Conservation (phyloP, 2,888 invertebrate genomes). For the Junonia oenone region DNA sequence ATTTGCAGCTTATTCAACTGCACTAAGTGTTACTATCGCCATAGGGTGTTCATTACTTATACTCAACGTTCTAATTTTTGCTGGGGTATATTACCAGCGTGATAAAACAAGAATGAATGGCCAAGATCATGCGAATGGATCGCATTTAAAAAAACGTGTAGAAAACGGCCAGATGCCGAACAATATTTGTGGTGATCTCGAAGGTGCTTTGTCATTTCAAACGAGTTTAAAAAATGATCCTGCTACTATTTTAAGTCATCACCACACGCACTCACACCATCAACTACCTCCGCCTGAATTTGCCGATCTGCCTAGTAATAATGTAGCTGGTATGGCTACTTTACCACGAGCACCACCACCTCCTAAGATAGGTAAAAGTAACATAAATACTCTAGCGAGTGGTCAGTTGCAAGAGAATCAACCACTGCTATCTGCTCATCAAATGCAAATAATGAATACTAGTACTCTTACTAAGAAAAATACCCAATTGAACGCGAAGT, state of each 20-base stretch:
- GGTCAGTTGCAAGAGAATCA: conserved; percentile 83
- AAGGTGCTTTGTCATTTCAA: conserved; percentile 75
- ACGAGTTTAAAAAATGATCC: conserved; percentile 83
- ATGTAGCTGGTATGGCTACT: conserved; percentile 76
- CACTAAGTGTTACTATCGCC: conserved; percentile 94
- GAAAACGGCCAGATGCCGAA: conserved; percentile 94
- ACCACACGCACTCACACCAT: conserved; percentile 87
- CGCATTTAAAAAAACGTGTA: conserved; percentile 83
- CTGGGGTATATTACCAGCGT: conserved; percentile 95
- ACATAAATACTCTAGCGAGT: conserved; percentile 78
- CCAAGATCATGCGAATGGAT: conserved; percentile 74
- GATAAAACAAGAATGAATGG: conserved; percentile 88
- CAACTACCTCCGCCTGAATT: conserved; percentile 91
- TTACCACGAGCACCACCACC: conserved; percentile 87
- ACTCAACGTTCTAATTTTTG: conserved; percentile 94
- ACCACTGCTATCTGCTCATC: conserved; percentile 85
- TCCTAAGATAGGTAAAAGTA: conserved; percentile 83
- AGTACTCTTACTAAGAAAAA: conserved; percentile 89
- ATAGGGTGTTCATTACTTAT: conserved; percentile 95
- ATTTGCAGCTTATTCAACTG: conserved; percentile 94
- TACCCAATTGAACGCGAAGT: conserved; percentile 82
- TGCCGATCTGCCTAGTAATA: conserved; percentile 87
- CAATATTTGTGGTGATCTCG: conserved; percentile 91
- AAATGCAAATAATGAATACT: conserved; percentile 88
- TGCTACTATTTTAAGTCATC: conserved; percentile 85